Evolutionary conservation across 2,888 invertebrate species (phyloP), one percentile per base, ranked within the genome.

Genomic region (Flexamia atlantica): DNA sequence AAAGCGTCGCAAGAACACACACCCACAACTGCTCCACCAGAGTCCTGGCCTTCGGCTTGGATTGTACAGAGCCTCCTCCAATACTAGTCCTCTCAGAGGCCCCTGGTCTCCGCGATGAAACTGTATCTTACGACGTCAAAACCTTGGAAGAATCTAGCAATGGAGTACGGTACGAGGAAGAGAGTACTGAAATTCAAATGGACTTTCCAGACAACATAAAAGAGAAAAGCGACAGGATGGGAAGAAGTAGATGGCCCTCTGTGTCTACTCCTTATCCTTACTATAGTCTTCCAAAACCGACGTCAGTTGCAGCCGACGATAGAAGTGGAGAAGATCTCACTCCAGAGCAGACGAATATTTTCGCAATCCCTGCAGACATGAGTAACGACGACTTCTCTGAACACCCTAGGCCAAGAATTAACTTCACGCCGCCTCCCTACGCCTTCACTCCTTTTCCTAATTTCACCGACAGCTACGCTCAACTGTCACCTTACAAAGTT

Each of bases 401-500:
- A 0, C 50, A 46, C 50, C 28, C 7, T 17, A 76, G 17, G 14
- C 50, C 76, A 10, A 53, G 79, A 10, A 23, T 76, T 12, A 76
- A 76, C 25, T 53, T 53, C n/a, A 79, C 68, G 20, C 80, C 83
- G 10, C 68, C 83, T 3, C 68, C 72, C 7, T 74, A 83, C 20
- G 68, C 42, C 4, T 80, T 83, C 28, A 83, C 83, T 12, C 83
- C 83, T 14, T 68, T 80, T 25, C 79, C 83, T 0, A 68, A 68
- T 12, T 83, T 83, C 68, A 76, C 83, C 7, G 50, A 83, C 46
- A 50, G 79, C 28, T 83, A 83, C 50, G 83, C 83, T 10, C 83
- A 83, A 50, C 50, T 83, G 9, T 64, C 68, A 30, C 83, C 83
- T n/a, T 83, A 83, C 28, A 83, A 83, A 80, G 12, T 60, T n/a